Base-by-base conservation (phyloP, 2,113 vertebrate species). In the Sarotherodon lohbergeri region DNA sequence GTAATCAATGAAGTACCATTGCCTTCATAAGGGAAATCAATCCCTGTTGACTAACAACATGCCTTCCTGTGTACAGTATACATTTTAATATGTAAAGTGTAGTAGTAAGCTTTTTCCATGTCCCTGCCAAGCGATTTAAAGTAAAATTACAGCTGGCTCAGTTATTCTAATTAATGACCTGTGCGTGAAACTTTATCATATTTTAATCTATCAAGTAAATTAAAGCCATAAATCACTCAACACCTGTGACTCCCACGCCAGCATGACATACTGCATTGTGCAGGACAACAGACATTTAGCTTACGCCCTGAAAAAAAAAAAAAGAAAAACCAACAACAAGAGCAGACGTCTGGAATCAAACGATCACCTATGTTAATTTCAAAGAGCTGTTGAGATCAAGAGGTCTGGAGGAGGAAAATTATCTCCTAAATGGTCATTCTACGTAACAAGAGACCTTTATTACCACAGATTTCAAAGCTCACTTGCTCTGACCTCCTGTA, bases 221-320 rank as follows among this genome's bases (percentile, higher is more conserved):
- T 95, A 95, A 94, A 95, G 86, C 80, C 88, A 93, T 95, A 92
- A 95, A 95, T 95, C 92, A 95, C 90, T 92, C 90, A 80, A 76
- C 94, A 92, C 91, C 95, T 89, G 94, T 43, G 90, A 92, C 93
- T 92, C 93, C 92, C 94, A 91, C 27, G 41, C 85, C 78, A 59
- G 68, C 80, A 50, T 9, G 87, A 84, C 6, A 43, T 29, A 59
- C 82, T 56, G 57, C 56, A 79, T 86, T 83, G 84, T 50, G 9
- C 29, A 61, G 83, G 81, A 81, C 85, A 36, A 79, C 71, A 89
- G 86, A 87, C 78, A 14, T 89, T 90, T 48, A 86, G 90, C 86
- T 92, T 82, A 92, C 55, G 43, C 43, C 46, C 29, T 41, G 78
- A 78, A 90, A 92, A 88, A 0, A 1, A 19, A 10, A 6, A 6